Conservation (phyloP, 92 coral and sea anemone genomes). For the Pocillopora grandis region DNA sequence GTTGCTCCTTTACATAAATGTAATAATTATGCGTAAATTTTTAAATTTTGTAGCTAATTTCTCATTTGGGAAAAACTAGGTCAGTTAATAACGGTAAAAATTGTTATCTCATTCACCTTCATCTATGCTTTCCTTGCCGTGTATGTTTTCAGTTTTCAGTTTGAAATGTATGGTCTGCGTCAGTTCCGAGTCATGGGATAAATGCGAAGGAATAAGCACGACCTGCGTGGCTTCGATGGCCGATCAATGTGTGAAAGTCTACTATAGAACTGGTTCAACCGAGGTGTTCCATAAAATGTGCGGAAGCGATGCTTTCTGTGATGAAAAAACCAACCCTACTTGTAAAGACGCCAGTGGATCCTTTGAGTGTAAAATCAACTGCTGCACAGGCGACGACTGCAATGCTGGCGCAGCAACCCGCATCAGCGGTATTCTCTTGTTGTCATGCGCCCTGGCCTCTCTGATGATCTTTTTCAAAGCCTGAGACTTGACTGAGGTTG, state of each 20-base stretch:
- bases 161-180: not conserved
- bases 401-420: not conserved
- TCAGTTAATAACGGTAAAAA: too few relatives aligned
- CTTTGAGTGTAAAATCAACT: not conserved
- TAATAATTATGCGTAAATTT: too few relatives aligned
- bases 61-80: too few relatives aligned
- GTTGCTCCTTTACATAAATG: not conserved
- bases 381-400: not conserved
- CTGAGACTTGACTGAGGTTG: not conserved
- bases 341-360: not conserved
- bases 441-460: not conserved
- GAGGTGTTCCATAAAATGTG: not conserved
- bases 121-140: not conserved
- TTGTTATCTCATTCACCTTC: not conserved
- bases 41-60: too few relatives aligned
- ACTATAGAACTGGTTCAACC: not conserved
- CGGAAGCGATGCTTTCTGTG: not conserved
- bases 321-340: not conserved
- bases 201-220: not conserved
- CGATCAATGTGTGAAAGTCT: not conserved
- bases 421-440: conserved; percentile 11
- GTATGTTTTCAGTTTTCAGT: not conserved
- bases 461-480: not conserved
- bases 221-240: not conserved
- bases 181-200: not conserved